A percentile compares a stretch with the other conserved stretches of the same genome.
Conservation (phyloP, 1,140 invertebrate genomes). For the Plodia interpunctella region DNA sequence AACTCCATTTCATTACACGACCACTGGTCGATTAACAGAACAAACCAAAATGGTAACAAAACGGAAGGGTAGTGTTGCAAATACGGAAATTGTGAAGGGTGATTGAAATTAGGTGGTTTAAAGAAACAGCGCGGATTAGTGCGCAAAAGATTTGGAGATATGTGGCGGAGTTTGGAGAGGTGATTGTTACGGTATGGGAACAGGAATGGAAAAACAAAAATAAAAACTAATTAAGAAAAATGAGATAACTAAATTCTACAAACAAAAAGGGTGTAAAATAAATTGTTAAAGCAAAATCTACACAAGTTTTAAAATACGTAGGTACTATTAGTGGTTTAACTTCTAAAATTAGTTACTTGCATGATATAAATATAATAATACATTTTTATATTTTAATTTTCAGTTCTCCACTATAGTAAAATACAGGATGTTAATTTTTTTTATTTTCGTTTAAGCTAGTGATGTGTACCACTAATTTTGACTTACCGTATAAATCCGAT, state of each 20-base stretch:
- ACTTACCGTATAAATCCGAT: conserved; percentile 91
- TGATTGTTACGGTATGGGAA: conserved; percentile 15
- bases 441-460: no score
- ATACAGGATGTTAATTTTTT: no score
- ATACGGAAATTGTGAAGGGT: background rate
- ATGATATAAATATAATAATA: no score
- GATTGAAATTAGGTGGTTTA: conserved; percentile 5
- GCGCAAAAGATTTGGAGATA: background rate
- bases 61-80: conserved; percentile 13
- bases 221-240: conserved; percentile 22
- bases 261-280: conserved; percentile 7
- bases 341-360: no score
- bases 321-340: no score
- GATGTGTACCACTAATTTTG: background rate
- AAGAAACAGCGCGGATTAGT: conserved; percentile 9
- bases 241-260: conserved; percentile 6
- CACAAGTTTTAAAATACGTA: no score
- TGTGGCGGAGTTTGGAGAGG: conserved; percentile 8
- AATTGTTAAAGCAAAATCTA: conserved; percentile 4
- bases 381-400: no score
- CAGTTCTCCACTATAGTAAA: no score
- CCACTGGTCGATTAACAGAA: conserved; percentile 51
- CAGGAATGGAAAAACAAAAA: conserved; percentile 22
- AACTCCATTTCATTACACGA: conserved; percentile 74
- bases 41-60: conserved; percentile 59